phyloP scores from a whole-genome alignment of 92 coral and sea anemone species.

The Phenganax subtilis region DNA sequence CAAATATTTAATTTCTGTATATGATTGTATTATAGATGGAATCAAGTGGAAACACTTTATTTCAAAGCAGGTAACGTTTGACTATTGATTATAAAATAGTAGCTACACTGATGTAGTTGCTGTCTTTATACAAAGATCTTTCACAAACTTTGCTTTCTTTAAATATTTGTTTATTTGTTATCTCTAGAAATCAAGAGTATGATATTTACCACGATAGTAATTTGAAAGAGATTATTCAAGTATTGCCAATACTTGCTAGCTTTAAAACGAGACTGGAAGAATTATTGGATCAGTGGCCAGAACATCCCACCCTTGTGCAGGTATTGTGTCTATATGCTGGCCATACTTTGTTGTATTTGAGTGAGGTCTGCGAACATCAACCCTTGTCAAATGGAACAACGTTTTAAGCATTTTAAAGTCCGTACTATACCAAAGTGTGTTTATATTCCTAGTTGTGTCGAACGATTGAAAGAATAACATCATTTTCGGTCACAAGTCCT shows the following conservation, averaged over 20 bases:
- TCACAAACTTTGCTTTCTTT: too few species aligned
- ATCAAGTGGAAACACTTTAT: too few species aligned
- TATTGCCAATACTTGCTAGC: constrained; percentile 65
- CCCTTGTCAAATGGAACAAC: not conserved
- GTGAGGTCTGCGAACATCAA: not conserved
- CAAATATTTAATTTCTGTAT: too few species aligned
- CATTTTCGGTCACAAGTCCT: constrained; percentile 84
- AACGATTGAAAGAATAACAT: constrained; percentile 60
- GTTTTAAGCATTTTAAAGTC: not conserved
- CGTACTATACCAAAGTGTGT: not conserved
- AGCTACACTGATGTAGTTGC: too few species aligned
- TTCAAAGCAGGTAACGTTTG: too few species aligned
- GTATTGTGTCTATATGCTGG: constrained; percentile 24
- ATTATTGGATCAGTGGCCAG: constrained; percentile 84
- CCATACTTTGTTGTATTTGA: not conserved
- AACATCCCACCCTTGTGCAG: constrained; percentile 72
- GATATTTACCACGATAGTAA: constrained; percentile 82
- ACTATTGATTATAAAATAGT: too few species aligned
- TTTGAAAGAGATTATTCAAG: constrained; percentile 67
- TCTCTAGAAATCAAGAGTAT: constrained; percentile 45
- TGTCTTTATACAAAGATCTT: too few species aligned
- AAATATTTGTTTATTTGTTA: not conserved
- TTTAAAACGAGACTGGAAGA: constrained; percentile 62
- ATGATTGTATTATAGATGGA: too few species aligned
- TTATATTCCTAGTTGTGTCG: constrained; percentile 55